These are phyloP conservation scores for Heterodera filipjevi DNA, from an alignment of 2,888 invertebrate genomes.

Conservation along the genomic window DNA sequence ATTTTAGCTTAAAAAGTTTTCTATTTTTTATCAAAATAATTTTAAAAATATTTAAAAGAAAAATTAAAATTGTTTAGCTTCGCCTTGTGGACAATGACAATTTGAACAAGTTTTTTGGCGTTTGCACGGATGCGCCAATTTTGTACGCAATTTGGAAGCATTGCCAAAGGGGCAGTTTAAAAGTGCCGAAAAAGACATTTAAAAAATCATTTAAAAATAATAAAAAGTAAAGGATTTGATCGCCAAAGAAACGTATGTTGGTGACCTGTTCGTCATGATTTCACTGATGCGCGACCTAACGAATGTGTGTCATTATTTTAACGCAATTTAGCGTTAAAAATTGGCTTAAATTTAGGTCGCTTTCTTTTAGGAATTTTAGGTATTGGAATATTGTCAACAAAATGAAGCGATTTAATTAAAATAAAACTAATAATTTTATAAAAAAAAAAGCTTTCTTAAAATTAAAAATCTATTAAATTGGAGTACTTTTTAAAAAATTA, in stretches of 20 bases:
- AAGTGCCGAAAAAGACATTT: conserved; percentile 23
- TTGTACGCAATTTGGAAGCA: conserved; percentile 57
- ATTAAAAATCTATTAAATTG: background rate
- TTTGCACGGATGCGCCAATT: conserved; percentile 55
- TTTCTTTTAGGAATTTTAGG: no score
- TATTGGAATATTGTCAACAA: no score
- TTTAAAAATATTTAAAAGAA: no score
- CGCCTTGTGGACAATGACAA: conserved; percentile 60
- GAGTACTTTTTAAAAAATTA: no score
- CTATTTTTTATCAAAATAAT: no score
- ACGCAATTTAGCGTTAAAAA: no score
- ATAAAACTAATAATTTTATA: no score
- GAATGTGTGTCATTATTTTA: conserved; percentile 31
- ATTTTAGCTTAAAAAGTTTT: no score
- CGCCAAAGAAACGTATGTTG: conserved; percentile 45
- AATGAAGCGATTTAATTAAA: no score
- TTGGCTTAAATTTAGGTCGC: background rate
- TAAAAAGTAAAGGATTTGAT: conserved; percentile 41
- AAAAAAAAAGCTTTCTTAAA: no score
- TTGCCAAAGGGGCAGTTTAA: conserved; percentile 50
- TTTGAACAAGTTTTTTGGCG: conserved; percentile 56
- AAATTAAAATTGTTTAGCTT: conserved; percentile 38
- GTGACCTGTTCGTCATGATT: conserved; percentile 52
- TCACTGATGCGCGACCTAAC: conserved; percentile 50
- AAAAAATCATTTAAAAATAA: background rate